Evolutionary conservation across 2,113 vertebrate species (phyloP).

Genomic region (Anolis carolinensis): DNA sequence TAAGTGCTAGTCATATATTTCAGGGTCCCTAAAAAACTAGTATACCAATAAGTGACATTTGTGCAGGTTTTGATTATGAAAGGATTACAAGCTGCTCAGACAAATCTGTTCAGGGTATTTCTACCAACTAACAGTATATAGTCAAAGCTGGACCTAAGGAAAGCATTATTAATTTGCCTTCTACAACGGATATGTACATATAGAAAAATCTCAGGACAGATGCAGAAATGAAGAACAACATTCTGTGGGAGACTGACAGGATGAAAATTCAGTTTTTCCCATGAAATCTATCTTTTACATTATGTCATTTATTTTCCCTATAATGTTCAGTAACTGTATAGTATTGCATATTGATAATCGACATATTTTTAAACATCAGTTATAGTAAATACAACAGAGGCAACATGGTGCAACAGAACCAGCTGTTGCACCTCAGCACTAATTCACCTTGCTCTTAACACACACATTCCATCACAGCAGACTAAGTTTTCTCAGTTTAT

Average conservation of each 20-base stretch:
- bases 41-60: neutral
- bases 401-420: too few species aligned
- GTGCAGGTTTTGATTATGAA: constrained; percentile 7
- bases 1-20: neutral
- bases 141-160: neutral
- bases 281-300: neutral
- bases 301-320: neutral
- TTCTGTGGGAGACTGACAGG: neutral
- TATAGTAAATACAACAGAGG: neutral
- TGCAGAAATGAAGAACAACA: neutral
- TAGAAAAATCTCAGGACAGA: neutral
- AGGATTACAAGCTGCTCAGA: neutral
- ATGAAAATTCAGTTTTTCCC: neutral
- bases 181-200: neutral
- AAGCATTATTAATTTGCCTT: neutral
- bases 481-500: too few species aligned
- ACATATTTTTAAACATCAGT: neutral
- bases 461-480: too few species aligned
- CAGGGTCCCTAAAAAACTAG: neutral
- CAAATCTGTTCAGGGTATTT: constrained; percentile 2
- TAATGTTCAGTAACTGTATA: neutral
- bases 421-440: too few species aligned
- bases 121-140: neutral
- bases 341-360: neutral
- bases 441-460: too few species aligned